Evolutionary conservation across 2,888 invertebrate species (phyloP), one percentile per base, ranked within the genome.

Genomic region (Parnassius glacialis): DNA sequence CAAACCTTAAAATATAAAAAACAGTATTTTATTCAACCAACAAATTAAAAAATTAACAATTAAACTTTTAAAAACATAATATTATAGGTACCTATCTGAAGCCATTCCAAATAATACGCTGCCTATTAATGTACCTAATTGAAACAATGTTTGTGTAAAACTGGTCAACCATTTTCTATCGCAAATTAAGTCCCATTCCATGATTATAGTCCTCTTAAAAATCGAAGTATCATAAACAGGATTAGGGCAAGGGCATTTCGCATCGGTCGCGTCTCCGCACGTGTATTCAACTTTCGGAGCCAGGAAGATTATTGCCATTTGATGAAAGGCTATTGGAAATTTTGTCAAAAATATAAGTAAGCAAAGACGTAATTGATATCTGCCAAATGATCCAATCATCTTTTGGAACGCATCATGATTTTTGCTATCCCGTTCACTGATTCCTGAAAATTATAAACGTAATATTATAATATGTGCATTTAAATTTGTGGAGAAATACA

Each of bases 141-240:
- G 96, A 63, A 95, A 94, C 62, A 95, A 80, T 9, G 94, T 95
- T 82, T 96, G 96, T 0, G 95, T 94, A 41, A 95, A 87, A 74
- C 95, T 94, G 2, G 93, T 92, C 65, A 95, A 81, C 84, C 94
- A 94, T 56, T 90, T 88, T 52, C 85, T 92, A 2, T 93, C 92
- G 78, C 96, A 96, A 34, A 96, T 95, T 65, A 97, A 88, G 78
- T 94, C 90, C 95, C 95, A 97, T 92, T 96, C 93, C 61, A 94
- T 94, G 63, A 93, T 92, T 16, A 96, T 95, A 0, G 95, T 95
- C 68, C 93, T 93, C 2, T 93, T 84, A 76, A 96, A 96, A 64
- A 94, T 77, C 53, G 92, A 93, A 57, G 90, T 93, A 74, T 96
- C 93, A 72, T 94, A 96, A 9, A 89, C 79, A 64, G 94, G 92